Evolutionary conservation across 2,797 vertebrate genomes (phyloP).

Genomic region (Crocidura indochinensis): DNA sequence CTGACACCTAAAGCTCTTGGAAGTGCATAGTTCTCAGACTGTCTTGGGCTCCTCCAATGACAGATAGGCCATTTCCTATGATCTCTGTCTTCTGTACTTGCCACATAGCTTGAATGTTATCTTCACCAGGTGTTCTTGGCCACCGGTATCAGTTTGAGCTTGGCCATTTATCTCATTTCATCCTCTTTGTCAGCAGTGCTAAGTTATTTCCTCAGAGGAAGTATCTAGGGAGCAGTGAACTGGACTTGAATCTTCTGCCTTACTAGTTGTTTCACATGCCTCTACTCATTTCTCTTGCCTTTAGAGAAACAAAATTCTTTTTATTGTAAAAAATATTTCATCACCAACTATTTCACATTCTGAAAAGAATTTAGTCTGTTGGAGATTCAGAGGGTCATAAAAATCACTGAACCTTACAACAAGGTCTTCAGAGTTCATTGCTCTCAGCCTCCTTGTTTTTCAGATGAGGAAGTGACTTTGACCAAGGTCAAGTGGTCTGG

Average conservation of each 20-base stretch:
- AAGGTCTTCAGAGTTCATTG: constrained; percentile 59
- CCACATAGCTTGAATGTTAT: not conserved
- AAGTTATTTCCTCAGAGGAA: constrained; percentile 33
- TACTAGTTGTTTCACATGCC: not conserved
- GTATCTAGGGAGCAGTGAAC: not conserved
- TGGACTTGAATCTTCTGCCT: not conserved
- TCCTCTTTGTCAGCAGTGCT: not conserved
- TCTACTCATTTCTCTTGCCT: not conserved
- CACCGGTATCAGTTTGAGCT: not conserved
- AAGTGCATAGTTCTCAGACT: constrained; percentile 5
- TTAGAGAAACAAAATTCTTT: constrained; percentile 7
- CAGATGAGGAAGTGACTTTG: constrained; percentile 62
- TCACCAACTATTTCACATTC: constrained; percentile 39
- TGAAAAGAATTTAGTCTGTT: constrained; percentile 54
- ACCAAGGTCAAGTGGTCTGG: not conserved
- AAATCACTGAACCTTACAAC: constrained; percentile 63
- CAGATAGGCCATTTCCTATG: not conserved
- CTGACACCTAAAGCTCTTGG: not conserved
- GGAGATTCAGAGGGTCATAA: constrained; percentile 66
- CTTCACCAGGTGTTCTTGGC: constrained; percentile 20
- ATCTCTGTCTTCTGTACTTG: constrained; percentile 6
- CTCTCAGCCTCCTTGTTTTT: constrained; percentile 46
- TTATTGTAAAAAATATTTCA: constrained; percentile 22
- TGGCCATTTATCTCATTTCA: constrained; percentile 10
- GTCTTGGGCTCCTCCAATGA: constrained; percentile 11